Conservation (phyloP, 2,113 vertebrate genomes). For the Podarcis cretensis region DNA sequence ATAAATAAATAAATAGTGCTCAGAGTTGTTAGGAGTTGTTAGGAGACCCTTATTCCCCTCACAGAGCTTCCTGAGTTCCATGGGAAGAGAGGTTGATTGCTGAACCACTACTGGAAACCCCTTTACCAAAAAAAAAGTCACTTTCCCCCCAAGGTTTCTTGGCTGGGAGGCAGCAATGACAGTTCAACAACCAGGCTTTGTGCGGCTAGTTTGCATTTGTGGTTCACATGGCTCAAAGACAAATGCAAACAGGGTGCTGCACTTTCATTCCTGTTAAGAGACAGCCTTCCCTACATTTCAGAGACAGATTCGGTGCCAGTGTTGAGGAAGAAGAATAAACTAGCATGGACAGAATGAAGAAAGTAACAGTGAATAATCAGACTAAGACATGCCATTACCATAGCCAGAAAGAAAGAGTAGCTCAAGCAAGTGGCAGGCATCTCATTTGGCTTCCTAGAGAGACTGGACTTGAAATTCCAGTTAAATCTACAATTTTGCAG, state of each 20-base stretch:
- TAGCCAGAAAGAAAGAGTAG: conserved; percentile 4
- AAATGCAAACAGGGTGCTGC: not conserved
- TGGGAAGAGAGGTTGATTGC: too few species aligned
- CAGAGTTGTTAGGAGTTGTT: too few species aligned
- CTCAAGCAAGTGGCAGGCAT: not conserved
- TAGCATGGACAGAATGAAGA: not conserved
- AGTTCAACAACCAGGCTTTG: not conserved
- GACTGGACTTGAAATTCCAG: not conserved
- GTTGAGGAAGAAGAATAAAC: not conserved
- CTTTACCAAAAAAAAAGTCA: not conserved
- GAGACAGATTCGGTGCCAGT: not conserved
- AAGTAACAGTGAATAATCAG: not conserved
- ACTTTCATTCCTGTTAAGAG: not conserved
- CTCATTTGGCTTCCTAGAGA: not conserved
- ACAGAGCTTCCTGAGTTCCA: too few species aligned
- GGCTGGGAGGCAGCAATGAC: not conserved
- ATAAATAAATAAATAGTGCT: too few species aligned
- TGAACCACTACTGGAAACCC: too few species aligned
- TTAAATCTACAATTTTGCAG: not conserved
- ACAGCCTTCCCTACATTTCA: not conserved
- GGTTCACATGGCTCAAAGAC: not conserved
- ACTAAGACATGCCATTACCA: not conserved
- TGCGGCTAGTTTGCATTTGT: not conserved
- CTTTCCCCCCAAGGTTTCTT: not conserved
- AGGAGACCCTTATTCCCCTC: too few species aligned